Base-by-base conservation (phyloP, 2,113 vertebrate species). In the Rhipidura dahli region DNA sequence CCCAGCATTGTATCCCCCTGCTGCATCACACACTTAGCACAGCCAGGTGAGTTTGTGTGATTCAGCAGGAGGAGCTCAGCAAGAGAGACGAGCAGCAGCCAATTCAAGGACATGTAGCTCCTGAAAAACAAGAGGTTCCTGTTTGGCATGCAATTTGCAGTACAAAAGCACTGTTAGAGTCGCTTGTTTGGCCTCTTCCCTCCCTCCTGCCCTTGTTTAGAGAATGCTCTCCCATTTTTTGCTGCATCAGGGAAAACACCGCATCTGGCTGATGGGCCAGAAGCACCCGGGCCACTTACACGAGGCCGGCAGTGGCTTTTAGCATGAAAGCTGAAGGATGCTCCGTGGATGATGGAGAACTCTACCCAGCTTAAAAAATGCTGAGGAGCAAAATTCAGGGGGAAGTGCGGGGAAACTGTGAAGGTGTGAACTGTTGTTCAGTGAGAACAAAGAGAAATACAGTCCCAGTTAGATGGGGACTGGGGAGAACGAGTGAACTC, bases 71-170 rank as follows among this genome's bases (percentile, higher is more conserved):
- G 79, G 73, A 50, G 57, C 83, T 84, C 90, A 37, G 78, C 69
- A 11, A 75, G 56, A 87, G 83, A 72, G 10, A 11, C 26, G 42
- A 93, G 70, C 82, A 70, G 11, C 56, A 83, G 75, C 44, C 85
- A 49, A 77, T 31, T 81, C 71, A 77, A 85, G 66, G 24, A 6
- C 50, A 50, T 2, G 2, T 35, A 68, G 61, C 10, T 39, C 71
- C 83, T 49, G 94, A 71, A 92, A 91, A 93, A 92, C 93, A 83
- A 96, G 93, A 90, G 88, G 76, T 75, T 96, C 90, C 85, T 89
- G 92, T 94, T 81, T 64, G 69, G 44, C 64, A 40, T 42, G 90
- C 56, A 68, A 68, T 93, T 92, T 78, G 61, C 88, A 95, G 84
- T 21, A 94, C 44, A 59, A 66, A 78, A 81, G 51, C 30, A 24